Conservation (phyloP, 2,888 invertebrate species). For the Thyatira batis region DNA sequence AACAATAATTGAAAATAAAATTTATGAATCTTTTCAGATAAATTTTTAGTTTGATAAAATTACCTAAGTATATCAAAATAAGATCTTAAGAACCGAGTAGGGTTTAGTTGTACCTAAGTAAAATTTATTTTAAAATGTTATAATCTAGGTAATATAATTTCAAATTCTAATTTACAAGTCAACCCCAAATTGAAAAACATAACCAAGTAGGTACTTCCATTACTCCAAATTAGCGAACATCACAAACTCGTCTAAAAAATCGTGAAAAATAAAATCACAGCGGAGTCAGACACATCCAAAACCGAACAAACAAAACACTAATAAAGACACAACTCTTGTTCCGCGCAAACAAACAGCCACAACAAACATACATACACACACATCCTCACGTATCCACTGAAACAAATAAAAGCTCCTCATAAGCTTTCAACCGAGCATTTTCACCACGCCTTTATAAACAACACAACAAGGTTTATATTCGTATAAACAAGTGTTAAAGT, state of each 20-base stretch:
- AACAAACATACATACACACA: slow-evolving; percentile 16
- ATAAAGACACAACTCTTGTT: background rate
- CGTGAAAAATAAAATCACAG: too few species aligned
- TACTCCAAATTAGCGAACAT: too few species aligned
- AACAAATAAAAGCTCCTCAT: slow-evolving; percentile 62
- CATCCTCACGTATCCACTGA: slow-evolving; percentile 30
- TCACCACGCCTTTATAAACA: slow-evolving; percentile 27
- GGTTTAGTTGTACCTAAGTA: too few species aligned
- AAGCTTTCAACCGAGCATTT: slow-evolving; percentile 63
- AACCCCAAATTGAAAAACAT: too few species aligned
- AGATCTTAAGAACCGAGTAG: too few species aligned
- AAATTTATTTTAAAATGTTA: too few species aligned
- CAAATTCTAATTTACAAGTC: too few species aligned
- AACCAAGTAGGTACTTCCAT: too few species aligned
- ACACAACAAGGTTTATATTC: slow-evolving; percentile 36
- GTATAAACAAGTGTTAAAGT: slow-evolving; percentile 6
- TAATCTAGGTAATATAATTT: too few species aligned
- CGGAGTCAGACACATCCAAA: background rate
- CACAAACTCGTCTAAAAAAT: too few species aligned
- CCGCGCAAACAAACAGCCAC: slow-evolving; percentile 8
- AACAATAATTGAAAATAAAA: background rate
- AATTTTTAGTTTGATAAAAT: too few species aligned
- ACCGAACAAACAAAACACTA: background rate
- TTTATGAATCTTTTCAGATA: background rate
- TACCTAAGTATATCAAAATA: too few species aligned